A percentile compares a stretch with the other conserved stretches of the same genome.
phyloP scores from a whole-genome alignment of 2,888 invertebrate genomes.

The Machimus atricapillus region DNA sequence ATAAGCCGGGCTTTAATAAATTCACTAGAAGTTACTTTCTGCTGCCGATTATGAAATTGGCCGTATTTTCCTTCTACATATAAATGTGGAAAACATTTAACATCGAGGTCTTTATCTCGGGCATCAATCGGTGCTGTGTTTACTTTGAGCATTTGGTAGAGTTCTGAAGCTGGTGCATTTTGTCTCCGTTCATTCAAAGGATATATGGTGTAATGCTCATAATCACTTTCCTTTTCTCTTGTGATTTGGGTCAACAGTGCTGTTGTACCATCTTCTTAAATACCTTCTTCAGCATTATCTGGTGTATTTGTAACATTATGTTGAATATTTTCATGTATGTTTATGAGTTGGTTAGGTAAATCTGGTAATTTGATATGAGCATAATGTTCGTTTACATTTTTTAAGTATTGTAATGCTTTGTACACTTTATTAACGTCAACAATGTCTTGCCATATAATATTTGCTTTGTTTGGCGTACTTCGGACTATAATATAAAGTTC shows the following conservation, averaged over 20 bases:
- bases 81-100: conserved; percentile 50
- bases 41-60: conserved; percentile 46
- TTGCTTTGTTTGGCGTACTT: conserved; percentile 51
- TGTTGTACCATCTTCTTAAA: background rate
- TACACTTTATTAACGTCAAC: conserved; percentile 54
- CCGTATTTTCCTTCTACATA: conserved; percentile 45
- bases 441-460: conserved; percentile 51
- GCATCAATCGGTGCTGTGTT: conserved; percentile 47
- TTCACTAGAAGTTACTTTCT: conserved; percentile 44
- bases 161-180: conserved; percentile 46
- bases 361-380: conserved; percentile 50
- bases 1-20: conserved; percentile 50
- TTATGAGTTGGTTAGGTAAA: conserved; percentile 30
- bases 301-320: background rate
- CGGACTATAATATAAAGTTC: conserved; percentile 54
- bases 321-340: conserved; percentile 10
- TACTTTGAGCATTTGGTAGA: conserved; percentile 51
- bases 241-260: conserved; percentile 38
- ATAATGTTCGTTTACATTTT: conserved; percentile 53
- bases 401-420: conserved; percentile 51
- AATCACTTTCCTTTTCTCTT: conserved; percentile 46
- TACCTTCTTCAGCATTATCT: conserved; percentile 16
- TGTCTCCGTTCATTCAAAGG: conserved; percentile 49
- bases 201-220: conserved; percentile 46
- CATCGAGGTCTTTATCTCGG: conserved; percentile 47